Conservation (phyloP, 2,888 invertebrate genomes). For the Poecilobothrus nobilitatus region DNA sequence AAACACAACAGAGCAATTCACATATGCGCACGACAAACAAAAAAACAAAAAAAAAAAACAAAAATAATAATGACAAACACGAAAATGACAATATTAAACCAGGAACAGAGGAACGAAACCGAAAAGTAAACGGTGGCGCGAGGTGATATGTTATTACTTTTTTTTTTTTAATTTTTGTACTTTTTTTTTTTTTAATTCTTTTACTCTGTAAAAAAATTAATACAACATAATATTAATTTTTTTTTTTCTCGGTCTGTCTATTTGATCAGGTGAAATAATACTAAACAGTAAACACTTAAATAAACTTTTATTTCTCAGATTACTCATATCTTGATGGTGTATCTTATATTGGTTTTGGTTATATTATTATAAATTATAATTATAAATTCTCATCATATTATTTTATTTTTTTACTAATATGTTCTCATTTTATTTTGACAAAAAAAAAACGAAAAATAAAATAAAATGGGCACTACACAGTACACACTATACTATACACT, state of each 20-base stretch:
- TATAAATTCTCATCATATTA: background rate
- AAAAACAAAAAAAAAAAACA: too few relatives aligned
- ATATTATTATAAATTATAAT: background rate
- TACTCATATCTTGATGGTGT: background rate
- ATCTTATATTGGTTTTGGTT: background rate
- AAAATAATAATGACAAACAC: background rate
- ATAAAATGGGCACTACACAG: too few relatives aligned
- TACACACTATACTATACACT: too few relatives aligned
- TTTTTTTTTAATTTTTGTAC: too few relatives aligned
- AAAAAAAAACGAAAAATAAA: too few relatives aligned
- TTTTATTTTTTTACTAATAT: background rate
- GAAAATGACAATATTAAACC: background rate
- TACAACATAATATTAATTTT: background rate
- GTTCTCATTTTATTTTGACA: background rate
- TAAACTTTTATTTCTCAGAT: slow-evolving; percentile 4
- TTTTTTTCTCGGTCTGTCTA: background rate
- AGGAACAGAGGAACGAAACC: background rate
- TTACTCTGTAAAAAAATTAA: too few relatives aligned
- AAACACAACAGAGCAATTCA: background rate
- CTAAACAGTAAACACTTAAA: slow-evolving; percentile 2
- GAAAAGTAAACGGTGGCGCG: background rate
- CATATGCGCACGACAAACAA: background rate
- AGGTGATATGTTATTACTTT: background rate
- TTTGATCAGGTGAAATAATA: slow-evolving; percentile 6
- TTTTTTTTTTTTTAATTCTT: too few relatives aligned